Conservation (phyloP, 2,113 vertebrate genomes). For the Bothrops jararaca region DNA sequence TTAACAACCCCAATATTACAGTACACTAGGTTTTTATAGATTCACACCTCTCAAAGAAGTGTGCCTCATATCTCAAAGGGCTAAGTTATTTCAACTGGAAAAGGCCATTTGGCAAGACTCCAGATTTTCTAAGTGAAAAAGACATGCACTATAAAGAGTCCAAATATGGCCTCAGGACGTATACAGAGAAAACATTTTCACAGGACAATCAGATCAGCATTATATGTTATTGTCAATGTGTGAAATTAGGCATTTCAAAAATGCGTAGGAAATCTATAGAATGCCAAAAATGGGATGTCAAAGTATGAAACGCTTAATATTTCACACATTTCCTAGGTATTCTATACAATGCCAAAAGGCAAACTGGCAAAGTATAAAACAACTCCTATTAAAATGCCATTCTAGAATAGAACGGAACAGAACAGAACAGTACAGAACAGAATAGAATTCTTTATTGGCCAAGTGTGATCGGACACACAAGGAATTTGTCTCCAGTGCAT, state of each 20-base stretch:
- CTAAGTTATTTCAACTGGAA: background rate
- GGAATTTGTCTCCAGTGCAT: background rate
- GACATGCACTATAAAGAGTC: constrained; percentile 69
- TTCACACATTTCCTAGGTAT: background rate
- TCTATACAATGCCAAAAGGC: background rate
- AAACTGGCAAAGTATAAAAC: background rate
- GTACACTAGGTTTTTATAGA: background rate
- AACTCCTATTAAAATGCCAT: background rate
- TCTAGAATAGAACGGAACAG: background rate
- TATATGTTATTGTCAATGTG: background rate
- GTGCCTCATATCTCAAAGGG: background rate
- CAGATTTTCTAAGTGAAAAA: constrained; percentile 2
- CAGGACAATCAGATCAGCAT: constrained; percentile 55
- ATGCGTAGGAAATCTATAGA: background rate
- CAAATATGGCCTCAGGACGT: constrained; percentile 64
- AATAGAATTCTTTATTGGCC: background rate
- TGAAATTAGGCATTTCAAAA: background rate
- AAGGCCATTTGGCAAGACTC: constrained; percentile 3
- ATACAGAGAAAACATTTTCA: constrained; percentile 57
- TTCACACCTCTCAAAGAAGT: background rate
- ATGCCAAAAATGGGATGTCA: background rate
- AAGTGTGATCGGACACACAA: background rate
- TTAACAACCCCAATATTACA: background rate
- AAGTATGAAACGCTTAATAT: background rate
- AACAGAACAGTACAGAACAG: background rate